A percentile compares a stretch with the other conserved stretches of the same genome.
Conservation (phyloP, 2,797 vertebrate genomes). For the Megalops cyprinoides region DNA sequence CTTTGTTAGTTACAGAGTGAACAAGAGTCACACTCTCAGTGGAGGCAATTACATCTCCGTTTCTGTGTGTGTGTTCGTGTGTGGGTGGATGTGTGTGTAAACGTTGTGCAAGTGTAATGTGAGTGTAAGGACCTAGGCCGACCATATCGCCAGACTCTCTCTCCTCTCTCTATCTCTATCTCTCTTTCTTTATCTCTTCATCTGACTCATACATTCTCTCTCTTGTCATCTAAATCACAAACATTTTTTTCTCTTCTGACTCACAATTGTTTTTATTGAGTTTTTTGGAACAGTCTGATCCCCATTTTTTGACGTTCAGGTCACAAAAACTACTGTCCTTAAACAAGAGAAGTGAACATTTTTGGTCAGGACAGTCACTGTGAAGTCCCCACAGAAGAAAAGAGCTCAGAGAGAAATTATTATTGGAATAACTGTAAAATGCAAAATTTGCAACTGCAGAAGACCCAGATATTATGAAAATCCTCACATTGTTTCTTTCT, state of each 20-base stretch:
- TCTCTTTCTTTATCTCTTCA: not conserved
- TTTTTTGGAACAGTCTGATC: not conserved
- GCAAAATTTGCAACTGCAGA: not conserved
- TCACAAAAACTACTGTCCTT: not conserved
- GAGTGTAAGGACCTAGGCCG: no score
- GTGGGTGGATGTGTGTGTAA: slow-evolving; percentile 24
- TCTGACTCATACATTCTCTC: not conserved
- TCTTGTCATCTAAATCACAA: not conserved
- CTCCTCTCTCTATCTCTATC: not conserved
- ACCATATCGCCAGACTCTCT: no score
- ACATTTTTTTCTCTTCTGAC: not conserved
- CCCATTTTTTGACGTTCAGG: not conserved
- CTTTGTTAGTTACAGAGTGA: no score
- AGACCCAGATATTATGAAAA: not conserved
- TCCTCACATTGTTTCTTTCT: no score
- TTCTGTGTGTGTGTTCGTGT: slow-evolving; percentile 31
- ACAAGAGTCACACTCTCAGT: no score
- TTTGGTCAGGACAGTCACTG: not conserved
- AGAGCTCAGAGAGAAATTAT: not conserved
- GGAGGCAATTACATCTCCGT: no score
- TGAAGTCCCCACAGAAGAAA: not conserved
- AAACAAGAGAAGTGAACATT: no score
- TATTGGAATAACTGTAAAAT: not conserved
- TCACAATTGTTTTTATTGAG: not conserved
- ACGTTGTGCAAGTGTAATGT: slow-evolving; percentile 36